Evolutionary conservation across 1,140 invertebrate genomes (phyloP), one percentile per base, ranked within the genome.

Genomic region (Dufourea novaeangliae): DNA sequence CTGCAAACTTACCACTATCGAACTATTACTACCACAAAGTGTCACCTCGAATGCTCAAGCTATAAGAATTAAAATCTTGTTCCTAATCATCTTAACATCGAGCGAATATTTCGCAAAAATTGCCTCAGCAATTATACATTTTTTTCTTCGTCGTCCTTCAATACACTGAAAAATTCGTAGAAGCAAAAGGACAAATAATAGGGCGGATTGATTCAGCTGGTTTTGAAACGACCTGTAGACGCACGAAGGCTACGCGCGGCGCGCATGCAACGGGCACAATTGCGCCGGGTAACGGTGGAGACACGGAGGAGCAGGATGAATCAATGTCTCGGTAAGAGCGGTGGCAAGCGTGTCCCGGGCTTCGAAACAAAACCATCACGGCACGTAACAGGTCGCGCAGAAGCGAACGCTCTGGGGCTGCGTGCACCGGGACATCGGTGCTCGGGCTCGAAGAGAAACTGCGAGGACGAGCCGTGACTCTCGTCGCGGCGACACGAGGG

Each of bases 241-340:
- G 44, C 20, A 20, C 11, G 34, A 32, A 56, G 32, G 25, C 52
- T 57, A 41, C 59, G 32, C 52, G 57, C 37, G 39, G 22, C 52
- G 56, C 44, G 52, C 61, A 52, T 54, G 74, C 39, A 73, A 39
- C 56, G 56, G n/a, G 32, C 62, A 81, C 66, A 66, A 77, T 71
- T 70, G 73, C 72, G 20, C 41, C 34, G 25, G 50, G 56, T 80
- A 66, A 75, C 68, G 76, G 76, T 79, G 82, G 80, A 85, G 82
- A 87, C 85, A 80, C 54, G 63, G 76, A 78, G 77, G 80, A 87
- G 79, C 82, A 82, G 86, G 84, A 90, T 90, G 89, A 87, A 90
- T 90, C 88, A 89, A 89, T 88, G 88, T 86, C 86, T 78, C 70
- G 59, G 71, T 44, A 56, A 81, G 66, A 70, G 57, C 59, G 39